Evolutionary conservation across 2,797 vertebrate species (phyloP).

Genomic region (Characodon lateralis): DNA sequence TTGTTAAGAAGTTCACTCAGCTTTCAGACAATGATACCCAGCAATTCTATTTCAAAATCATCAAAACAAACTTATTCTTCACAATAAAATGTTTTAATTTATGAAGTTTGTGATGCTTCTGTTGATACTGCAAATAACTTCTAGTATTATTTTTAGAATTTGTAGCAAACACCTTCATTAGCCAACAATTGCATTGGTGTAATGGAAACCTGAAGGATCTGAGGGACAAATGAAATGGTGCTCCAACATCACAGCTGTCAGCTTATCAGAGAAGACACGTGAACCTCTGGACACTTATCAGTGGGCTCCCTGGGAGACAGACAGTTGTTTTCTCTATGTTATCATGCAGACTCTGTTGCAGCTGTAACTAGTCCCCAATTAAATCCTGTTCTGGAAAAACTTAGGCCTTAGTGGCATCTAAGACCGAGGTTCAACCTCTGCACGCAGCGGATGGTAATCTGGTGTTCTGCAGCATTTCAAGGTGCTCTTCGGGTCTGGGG

Average conservation of each 20-base stretch:
- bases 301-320: constrained; percentile 53
- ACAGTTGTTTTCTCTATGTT: constrained; percentile 76
- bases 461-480: constrained; percentile 64
- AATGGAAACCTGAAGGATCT: constrained; percentile 64
- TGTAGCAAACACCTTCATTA: constrained; percentile 53
- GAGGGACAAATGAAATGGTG: constrained; percentile 77
- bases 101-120: too few species aligned
- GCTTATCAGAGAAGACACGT: constrained; percentile 40
- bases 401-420: constrained; percentile 71
- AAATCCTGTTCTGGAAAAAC: constrained; percentile 49
- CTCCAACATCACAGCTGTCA: constrained; percentile 70
- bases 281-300: constrained; percentile 64
- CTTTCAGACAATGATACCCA: too few species aligned
- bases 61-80: too few species aligned
- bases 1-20: too few species aligned
- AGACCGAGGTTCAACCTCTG: constrained; percentile 41
- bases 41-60: too few species aligned
- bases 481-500: constrained; percentile 76
- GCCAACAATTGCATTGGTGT: constrained; percentile 71
- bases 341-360: constrained; percentile 63
- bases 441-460: constrained; percentile 36
- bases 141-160: too few species aligned
- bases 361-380: constrained; percentile 43
- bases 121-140: too few species aligned
- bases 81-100: too few species aligned